Base-by-base conservation (phyloP, 2,888 invertebrate species). In the Silvanus unidentatus region DNA sequence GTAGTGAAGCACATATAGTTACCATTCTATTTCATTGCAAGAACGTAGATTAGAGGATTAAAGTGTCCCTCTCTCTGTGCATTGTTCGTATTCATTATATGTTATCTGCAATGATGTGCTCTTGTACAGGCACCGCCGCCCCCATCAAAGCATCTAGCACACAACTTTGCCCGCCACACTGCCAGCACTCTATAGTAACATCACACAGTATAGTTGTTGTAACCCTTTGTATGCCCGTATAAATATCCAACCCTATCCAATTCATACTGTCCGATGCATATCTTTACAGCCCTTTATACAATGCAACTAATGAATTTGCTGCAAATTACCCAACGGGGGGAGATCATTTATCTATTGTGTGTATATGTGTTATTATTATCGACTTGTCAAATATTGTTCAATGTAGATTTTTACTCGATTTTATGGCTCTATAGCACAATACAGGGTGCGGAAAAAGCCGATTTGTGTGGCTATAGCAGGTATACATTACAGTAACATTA, bases 41-140 rank as follows among this genome's bases (percentile, higher is more conserved):
- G 49, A 46, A 48, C 48, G 46, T 44, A 48, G 53, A 53, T 53
- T 53, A 48, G 47, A 40, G 48, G 50, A 53, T 53, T 50, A 53
- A 44, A 44, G 48, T 43, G 42, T 44, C 22, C 45, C 47, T 42
- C 22, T n/a, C n/a, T 22, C 3, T 22, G 22, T 22, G 22, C 43
- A 40, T 47, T 47, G 47, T 47, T 43, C 43, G 28, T 16, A 40
- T 41, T 41, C 43, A 44, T 44, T 44, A 41, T 28, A 40, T 27
- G 40, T 47, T 43, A 43, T 43, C 40, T 36, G 34, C 10, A 27
- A 50, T 47, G 45, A 46, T 42, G 48, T 43, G 47, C 40, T 47
- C n/a, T 9, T 37, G 37, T 37, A 32, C n/a, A n/a, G 13, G 6
- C 32, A 32, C 32, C 32, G 10, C 3, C 22, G 3, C 22, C 22